Percentiles rank a stretch among this genome's conserved stretches.
phyloP scores from a whole-genome alignment of 2,797 vertebrate species.

The Sebastiscus tertius region DNA sequence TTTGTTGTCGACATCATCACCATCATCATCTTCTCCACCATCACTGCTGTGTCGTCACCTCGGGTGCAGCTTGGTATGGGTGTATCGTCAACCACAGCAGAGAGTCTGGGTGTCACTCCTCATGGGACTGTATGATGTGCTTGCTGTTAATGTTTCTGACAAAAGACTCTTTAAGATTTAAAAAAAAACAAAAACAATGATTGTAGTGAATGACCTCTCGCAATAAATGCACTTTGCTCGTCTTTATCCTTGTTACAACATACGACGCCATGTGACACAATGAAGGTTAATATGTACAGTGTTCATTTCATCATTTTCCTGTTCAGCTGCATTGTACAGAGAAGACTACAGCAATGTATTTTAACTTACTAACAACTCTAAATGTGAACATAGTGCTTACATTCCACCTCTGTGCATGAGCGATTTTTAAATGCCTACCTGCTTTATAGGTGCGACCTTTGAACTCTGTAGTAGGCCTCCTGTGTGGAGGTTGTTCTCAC shows the following conservation, averaged over 20 bases:
- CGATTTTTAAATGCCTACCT: slow-evolving; percentile 21
- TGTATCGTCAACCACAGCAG: slow-evolving; percentile 17
- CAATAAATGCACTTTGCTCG: slow-evolving; percentile 81
- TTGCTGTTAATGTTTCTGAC: slow-evolving; percentile 44
- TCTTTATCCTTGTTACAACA: slow-evolving; percentile 55
- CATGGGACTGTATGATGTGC: slow-evolving; percentile 29
- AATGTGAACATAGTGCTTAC: slow-evolving; percentile 70
- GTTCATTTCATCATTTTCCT: slow-evolving; percentile 33
- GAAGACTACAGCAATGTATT: slow-evolving; percentile 32
- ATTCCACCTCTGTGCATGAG: slow-evolving; percentile 63
- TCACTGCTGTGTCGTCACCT: slow-evolving; percentile 1
- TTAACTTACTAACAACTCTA: slow-evolving; percentile 47
- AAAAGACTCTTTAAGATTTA: slow-evolving; percentile 17
- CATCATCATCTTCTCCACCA: not conserved
- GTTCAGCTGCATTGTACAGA: slow-evolving; percentile 38
- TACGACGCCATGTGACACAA: slow-evolving; percentile 39
- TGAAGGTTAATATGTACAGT: slow-evolving; percentile 68
- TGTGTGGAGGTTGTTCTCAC: slow-evolving; percentile 41
- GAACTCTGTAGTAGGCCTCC: slow-evolving; percentile 28
- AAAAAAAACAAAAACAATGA: slow-evolving; percentile 34
- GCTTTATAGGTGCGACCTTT: slow-evolving; percentile 40
- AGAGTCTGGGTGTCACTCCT: slow-evolving; percentile 19
- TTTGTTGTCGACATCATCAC: not conserved
- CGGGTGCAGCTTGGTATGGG: not conserved
- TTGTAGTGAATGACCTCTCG: slow-evolving; percentile 69